Conservation (phyloP, 2,797 vertebrate species). For the Somateria mollissima region DNA sequence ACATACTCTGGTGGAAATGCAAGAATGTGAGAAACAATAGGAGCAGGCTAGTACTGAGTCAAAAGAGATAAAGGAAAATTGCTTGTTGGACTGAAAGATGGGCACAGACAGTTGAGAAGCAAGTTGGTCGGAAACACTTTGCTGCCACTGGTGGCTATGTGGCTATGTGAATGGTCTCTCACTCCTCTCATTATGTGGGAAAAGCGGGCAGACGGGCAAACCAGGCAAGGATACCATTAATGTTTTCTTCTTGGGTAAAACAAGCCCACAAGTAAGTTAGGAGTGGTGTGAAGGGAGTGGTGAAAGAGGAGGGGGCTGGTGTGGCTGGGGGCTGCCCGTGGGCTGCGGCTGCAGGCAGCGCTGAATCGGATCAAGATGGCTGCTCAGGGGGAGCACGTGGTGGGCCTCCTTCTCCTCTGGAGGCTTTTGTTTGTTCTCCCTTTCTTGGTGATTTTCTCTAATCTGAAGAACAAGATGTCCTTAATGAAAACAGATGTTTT, state of each 20-base stretch:
- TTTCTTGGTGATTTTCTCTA: conserved; percentile 62
- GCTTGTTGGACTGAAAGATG: conserved; percentile 23
- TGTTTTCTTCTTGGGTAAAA: neutral
- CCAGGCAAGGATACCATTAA: neutral
- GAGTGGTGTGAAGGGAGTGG: neutral
- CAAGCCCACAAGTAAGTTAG: neutral
- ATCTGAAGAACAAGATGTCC: conserved; percentile 67
- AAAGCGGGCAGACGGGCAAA: neutral
- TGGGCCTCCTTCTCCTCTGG: neutral
- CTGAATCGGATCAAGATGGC: conserved; percentile 33
- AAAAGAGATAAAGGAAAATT: conserved; percentile 53
- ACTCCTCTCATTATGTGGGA: neutral
- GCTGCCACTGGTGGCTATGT: neutral
- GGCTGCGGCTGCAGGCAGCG: neutral
- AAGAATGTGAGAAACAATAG: conserved; percentile 67
- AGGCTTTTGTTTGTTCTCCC: conserved; percentile 54
- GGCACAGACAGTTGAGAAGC: neutral
- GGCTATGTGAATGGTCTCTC: neutral
- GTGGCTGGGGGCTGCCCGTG: fast-evolving
- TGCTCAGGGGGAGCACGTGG: conserved; percentile 11
- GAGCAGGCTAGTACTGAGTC: neutral
- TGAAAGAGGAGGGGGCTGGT: neutral
- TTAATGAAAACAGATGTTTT: conserved; percentile 69
- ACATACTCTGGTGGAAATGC: conserved; percentile 26
- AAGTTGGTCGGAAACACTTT: neutral